Evolutionary conservation across 2,113 vertebrate species (phyloP).

Genomic region (Semnornis frantzii): DNA sequence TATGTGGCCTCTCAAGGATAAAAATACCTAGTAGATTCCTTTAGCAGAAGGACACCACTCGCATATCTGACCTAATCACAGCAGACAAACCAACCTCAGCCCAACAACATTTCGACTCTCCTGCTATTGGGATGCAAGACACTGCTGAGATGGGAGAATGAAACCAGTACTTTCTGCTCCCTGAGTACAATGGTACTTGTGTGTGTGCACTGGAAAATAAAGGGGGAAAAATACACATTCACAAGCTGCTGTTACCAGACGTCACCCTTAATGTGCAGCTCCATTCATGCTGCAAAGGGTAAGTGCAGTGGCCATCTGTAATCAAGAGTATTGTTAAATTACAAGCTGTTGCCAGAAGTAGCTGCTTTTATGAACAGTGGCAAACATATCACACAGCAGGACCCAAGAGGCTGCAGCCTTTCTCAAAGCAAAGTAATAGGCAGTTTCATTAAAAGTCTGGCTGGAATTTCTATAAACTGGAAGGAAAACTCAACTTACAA

Average conservation of each 20-base stretch:
- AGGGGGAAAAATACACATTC: neutral
- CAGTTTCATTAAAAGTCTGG: neutral
- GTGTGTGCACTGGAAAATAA: constrained; percentile 5
- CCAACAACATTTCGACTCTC: neutral
- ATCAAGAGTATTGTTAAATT: constrained; percentile 48
- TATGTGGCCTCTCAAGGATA: constrained; percentile 27
- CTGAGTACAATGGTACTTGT: neutral
- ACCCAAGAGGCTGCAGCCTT: neutral
- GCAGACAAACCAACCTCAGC: constrained; percentile 10
- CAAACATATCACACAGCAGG: constrained; percentile 8
- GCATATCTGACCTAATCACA: neutral
- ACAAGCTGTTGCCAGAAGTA: constrained; percentile 10
- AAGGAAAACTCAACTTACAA: neutral
- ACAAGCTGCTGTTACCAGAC: neutral
- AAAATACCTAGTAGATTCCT: constrained; percentile 48
- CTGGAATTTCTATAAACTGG: neutral
- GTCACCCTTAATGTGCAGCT: neutral
- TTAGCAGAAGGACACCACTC: neutral
- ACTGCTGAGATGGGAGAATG: neutral
- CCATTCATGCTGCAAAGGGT: neutral
- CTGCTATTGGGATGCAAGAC: fast-evolving
- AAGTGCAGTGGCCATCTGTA: neutral
- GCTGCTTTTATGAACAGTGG: neutral
- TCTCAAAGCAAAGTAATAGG: neutral
- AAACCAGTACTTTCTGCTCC: neutral